These are phyloP conservation scores for Nycticebus coucang DNA, from an alignment of 2,113 vertebrate species.

Conservation along the genomic window DNA sequence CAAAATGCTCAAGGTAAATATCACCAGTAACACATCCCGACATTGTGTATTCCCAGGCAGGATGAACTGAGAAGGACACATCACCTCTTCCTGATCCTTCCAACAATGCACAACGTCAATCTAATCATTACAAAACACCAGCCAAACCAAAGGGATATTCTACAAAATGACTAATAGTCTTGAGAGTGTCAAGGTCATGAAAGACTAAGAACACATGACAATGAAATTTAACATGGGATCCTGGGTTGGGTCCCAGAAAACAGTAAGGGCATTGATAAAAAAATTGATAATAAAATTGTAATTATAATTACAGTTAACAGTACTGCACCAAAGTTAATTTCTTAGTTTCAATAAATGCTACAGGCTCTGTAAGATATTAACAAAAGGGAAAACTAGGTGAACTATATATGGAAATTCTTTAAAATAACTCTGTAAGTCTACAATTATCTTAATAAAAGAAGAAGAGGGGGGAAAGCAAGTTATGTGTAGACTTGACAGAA, in stretches of 20 bases:
- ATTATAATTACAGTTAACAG: not conserved
- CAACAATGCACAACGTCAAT: not conserved
- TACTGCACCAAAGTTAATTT: not conserved
- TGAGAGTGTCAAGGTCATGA: not conserved
- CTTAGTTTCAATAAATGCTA: constrained; percentile 19
- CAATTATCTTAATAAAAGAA: not conserved
- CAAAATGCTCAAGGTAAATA: not conserved
- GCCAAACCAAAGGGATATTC: not conserved
- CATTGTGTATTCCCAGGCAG: not conserved
- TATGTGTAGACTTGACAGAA: not conserved
- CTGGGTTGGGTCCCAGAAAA: not conserved
- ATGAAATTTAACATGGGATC: not conserved
- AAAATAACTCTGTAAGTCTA: not conserved
- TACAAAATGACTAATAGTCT: not conserved
- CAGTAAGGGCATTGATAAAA: not conserved
- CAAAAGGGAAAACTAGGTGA: constrained; percentile 33
- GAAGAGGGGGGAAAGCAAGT: not conserved
- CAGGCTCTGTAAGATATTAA: not conserved
- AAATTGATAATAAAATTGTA: not conserved
- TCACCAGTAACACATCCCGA: not conserved
- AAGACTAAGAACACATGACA: not conserved
- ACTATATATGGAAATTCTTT: not conserved
- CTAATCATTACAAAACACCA: not conserved
- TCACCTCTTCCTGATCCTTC: not conserved
- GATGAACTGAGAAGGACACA: not conserved